Evolutionary conservation across 2,888 invertebrate genomes (phyloP).

Genomic region (Anodontia alba): DNA sequence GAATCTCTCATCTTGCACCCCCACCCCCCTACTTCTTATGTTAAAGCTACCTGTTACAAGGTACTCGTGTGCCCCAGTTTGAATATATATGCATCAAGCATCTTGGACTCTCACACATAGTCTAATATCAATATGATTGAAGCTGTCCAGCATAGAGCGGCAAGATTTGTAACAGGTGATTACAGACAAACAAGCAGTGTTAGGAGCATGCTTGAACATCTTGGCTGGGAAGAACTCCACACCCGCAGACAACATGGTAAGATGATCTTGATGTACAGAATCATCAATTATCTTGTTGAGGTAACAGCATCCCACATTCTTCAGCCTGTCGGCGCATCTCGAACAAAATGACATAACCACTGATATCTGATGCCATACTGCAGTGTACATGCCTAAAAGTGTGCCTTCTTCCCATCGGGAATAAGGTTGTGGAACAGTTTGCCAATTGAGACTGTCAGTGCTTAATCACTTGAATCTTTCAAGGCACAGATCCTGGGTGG

Average conservation of each 20-base stretch:
- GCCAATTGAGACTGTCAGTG: not conserved
- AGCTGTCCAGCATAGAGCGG: too few relatives aligned
- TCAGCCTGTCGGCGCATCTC: too few relatives aligned
- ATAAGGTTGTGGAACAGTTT: not conserved
- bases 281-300: too few relatives aligned
- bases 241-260: too few relatives aligned
- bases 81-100: slow-evolving; percentile 6
- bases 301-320: too few relatives aligned
- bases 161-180: too few relatives aligned
- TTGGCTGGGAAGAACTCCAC: not conserved
- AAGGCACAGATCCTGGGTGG: not conserved
- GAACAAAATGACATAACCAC: not conserved
- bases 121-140: slow-evolving; percentile 26
- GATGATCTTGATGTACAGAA: too few relatives aligned
- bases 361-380: not conserved
- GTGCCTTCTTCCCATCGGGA: not conserved
- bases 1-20: not conserved
- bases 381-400: not conserved
- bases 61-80: not conserved
- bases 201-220: too few relatives aligned
- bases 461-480: not conserved
- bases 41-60: slow-evolving; percentile 9
- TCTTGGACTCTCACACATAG: slow-evolving; percentile 21
- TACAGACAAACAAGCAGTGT: too few relatives aligned
- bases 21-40: not conserved